These are phyloP conservation scores for Sebastolobus altivelis DNA, from an alignment of 2,797 vertebrate genomes.

Conservation along the genomic window DNA sequence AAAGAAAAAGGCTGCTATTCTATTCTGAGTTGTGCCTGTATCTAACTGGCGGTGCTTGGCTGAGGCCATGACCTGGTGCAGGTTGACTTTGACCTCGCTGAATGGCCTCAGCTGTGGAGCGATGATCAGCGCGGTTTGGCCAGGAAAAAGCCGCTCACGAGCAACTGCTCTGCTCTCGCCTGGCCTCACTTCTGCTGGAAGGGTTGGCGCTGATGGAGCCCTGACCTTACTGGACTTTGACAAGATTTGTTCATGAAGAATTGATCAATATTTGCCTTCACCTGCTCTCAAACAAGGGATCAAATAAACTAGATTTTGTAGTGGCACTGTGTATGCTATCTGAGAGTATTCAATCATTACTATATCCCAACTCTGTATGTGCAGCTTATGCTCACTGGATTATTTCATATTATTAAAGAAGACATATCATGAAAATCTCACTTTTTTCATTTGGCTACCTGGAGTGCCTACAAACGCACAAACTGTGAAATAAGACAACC, in stretches of 20 bases:
- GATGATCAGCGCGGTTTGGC: conserved; percentile 41
- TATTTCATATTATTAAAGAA: conserved; percentile 7
- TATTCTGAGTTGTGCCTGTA: conserved; percentile 24
- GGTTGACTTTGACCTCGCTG: conserved; percentile 63
- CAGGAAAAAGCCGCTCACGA: conserved; percentile 42
- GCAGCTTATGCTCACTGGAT: conserved; percentile 1
- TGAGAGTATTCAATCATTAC: not conserved
- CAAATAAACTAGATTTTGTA: not conserved
- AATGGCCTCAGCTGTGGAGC: conserved; percentile 41
- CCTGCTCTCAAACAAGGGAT: conserved; percentile 3
- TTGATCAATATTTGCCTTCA: conserved; percentile 10
- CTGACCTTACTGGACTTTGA: conserved; percentile 28
- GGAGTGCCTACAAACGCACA: not conserved
- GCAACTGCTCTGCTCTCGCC: conserved; percentile 33
- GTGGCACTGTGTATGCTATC: not conserved
- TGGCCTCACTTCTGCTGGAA: conserved; percentile 34
- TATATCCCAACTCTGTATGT: not conserved
- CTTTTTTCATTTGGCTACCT: not conserved
- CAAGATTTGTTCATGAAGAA: conserved; percentile 26
- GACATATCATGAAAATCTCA: not conserved
- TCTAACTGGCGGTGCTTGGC: conserved; percentile 23
- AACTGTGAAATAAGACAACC: not conserved
- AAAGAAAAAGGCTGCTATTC: conserved; percentile 7
- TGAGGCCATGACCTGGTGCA: conserved; percentile 50
- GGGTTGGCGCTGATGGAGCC: not conserved